Percentiles rank a stretch among this genome's conserved stretches.
Conservation (phyloP, 2,888 invertebrate species). For the Xanthia togata region DNA sequence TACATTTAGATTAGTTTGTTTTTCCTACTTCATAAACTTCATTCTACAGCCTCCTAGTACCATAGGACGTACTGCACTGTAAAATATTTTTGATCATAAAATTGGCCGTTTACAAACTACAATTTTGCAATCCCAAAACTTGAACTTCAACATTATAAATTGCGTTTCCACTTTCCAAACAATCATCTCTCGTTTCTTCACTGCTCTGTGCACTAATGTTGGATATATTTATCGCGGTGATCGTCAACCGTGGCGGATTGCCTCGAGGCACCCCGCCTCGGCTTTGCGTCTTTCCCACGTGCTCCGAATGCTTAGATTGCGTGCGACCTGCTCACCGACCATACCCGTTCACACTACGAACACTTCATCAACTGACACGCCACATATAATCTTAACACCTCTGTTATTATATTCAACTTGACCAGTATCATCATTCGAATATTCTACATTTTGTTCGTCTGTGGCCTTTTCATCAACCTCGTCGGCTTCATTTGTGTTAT, state of each 20-base stretch:
- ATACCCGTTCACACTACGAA: conserved; percentile 77
- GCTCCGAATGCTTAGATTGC: conserved; percentile 89
- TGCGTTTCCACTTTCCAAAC: conserved; percentile 51
- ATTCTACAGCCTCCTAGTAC: background rate
- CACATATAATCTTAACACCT: conserved; percentile 63
- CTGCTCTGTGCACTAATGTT: conserved; percentile 86
- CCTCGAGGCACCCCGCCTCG: conserved; percentile 86
- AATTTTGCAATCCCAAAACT: conserved; percentile 20
- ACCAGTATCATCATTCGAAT: conserved; percentile 68
- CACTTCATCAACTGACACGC: conserved; percentile 71
- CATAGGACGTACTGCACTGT: background rate
- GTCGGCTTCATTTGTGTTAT: conserved; percentile 72
- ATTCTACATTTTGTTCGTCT: conserved; percentile 70
- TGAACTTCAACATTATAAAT: conserved; percentile 39
- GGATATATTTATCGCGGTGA: conserved; percentile 88
- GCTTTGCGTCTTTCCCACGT: conserved; percentile 87
- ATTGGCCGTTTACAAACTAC: background rate
- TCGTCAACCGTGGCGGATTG: conserved; percentile 88
- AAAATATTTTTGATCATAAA: conserved; percentile 11
- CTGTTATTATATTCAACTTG: conserved; percentile 58
- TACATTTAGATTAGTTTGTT: conserved; percentile 50
- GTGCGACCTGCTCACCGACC: conserved; percentile 86
- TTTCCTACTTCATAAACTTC: conserved; percentile 43
- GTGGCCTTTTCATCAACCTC: conserved; percentile 73
- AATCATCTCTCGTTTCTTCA: conserved; percentile 74